A percentile compares a stretch with the other conserved stretches of the same genome.
These are phyloP conservation scores for Apaloderma vittatum DNA, from an alignment of 2,113 vertebrate genomes.

Conservation along the genomic window DNA sequence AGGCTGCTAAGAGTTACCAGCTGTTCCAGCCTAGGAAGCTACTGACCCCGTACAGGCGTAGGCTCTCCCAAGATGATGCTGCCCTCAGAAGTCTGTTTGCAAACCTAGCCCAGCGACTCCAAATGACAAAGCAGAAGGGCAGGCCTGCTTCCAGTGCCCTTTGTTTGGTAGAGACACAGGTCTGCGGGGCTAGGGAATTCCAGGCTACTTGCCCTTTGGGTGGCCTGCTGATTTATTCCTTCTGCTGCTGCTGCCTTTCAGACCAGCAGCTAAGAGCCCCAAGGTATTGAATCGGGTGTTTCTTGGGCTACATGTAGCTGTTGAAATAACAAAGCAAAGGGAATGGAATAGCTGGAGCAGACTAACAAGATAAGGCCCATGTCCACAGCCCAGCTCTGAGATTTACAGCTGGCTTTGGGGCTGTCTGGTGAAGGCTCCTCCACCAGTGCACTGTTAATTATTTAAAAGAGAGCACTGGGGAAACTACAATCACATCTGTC, in stretches of 20 bases:
- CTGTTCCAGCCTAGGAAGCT: not conserved
- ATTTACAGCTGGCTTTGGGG: slow-evolving; percentile 79
- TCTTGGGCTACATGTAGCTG: not conserved
- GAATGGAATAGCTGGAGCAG: not conserved
- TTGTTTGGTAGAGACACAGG: not conserved
- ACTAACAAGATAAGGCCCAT: slow-evolving; percentile 60
- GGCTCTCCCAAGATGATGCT: not conserved
- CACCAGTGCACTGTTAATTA: slow-evolving; percentile 83
- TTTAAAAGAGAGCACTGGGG: slow-evolving; percentile 84
- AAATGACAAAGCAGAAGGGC: not conserved
- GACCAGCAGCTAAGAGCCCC: not conserved
- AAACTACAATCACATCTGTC: slow-evolving; percentile 90
- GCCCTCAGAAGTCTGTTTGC: not conserved
- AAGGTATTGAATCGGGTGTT: not conserved
- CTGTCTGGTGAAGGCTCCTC: slow-evolving; percentile 63
- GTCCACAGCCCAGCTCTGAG: slow-evolving; percentile 52
- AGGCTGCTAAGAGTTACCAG: not conserved
- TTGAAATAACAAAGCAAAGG: not conserved
- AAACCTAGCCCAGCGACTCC: not conserved
- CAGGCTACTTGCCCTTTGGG: not conserved
- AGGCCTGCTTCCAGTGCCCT: not conserved
- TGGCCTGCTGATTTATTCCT: not conserved
- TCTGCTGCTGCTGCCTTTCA: not conserved
- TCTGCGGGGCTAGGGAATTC: not conserved
- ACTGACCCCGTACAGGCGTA: not conserved